Percentiles rank a stretch among this genome's conserved stretches.
Evolutionary conservation across 2,888 invertebrate species (phyloP).

Genomic region (Bunonema sp.): DNA sequence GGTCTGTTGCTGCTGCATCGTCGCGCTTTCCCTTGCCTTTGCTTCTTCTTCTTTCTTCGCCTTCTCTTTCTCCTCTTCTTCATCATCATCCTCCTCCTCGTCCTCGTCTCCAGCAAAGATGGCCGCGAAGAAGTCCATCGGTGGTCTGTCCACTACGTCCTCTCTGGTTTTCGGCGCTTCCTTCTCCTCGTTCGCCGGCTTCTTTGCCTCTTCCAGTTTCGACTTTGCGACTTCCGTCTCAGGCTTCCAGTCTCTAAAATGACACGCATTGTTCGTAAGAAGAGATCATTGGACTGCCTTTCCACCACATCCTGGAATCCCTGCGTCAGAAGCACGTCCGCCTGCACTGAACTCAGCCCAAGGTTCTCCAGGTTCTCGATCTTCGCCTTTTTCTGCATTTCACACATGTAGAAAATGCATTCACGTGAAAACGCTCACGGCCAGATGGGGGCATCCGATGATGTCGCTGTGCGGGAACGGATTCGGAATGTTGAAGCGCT

Average conservation of each 20-base stretch:
- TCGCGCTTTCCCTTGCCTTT: too few relatives aligned
- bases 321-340: too few relatives aligned
- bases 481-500: constrained; percentile 80
- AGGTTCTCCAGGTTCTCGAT: constrained; percentile 11
- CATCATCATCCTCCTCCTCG: constrained; percentile 4
- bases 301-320: too few relatives aligned
- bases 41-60: too few relatives aligned
- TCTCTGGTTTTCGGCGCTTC: neutral
- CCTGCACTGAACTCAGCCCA: constrained; percentile 4
- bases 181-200: constrained; percentile 2
- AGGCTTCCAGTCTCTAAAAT: neutral
- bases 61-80: constrained; percentile 4
- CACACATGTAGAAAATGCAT: too few relatives aligned
- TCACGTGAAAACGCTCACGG: too few relatives aligned
- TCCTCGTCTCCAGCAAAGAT: constrained; percentile 14
- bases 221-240: constrained; percentile 4
- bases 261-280: neutral
- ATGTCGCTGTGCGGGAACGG: constrained; percentile 56
- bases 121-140: constrained; percentile 13
- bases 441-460: constrained; percentile 12
- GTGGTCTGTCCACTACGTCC: constrained; percentile 6
- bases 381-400: constrained; percentile 7
- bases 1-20: too few relatives aligned
- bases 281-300: constrained; percentile 3
- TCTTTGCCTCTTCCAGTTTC: constrained; percentile 4